Evolutionary conservation across 1,140 invertebrate species (phyloP).

Genomic region (Nasonia vitripennis): DNA sequence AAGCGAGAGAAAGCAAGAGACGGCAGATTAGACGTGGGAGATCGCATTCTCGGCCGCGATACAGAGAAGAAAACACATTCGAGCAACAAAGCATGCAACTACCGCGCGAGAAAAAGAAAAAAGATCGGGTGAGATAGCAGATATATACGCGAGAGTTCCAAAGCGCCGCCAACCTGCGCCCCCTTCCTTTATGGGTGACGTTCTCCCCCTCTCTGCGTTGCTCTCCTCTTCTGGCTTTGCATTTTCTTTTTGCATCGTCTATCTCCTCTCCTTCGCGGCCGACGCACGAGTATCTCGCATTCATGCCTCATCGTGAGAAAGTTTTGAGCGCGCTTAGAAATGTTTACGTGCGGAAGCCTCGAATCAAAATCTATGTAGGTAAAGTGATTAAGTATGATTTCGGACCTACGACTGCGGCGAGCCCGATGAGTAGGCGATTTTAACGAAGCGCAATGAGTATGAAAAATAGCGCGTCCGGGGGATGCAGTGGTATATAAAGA

Average conservation of each 20-base stretch:
- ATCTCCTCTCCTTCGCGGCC: conserved; percentile 24
- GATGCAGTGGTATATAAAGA: neutral
- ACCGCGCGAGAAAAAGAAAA: conserved; percentile 24
- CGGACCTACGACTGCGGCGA: too few relatives aligned
- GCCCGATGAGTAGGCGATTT: too few relatives aligned
- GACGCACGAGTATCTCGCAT: conserved; percentile 24
- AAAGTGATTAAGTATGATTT: too few relatives aligned
- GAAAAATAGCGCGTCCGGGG: conserved; percentile 6
- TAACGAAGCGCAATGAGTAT: neutral
- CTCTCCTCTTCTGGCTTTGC: conserved; percentile 11
- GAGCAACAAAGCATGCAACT: conserved; percentile 47
- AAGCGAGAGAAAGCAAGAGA: neutral
- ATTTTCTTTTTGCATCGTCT: conserved; percentile 47
- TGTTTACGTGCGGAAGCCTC: neutral
- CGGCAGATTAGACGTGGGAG: conserved; percentile 22
- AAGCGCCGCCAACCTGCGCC: conserved; percentile 48
- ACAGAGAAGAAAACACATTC: conserved; percentile 41
- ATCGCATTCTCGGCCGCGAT: conserved; percentile 44
- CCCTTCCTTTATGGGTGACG: conserved; percentile 50
- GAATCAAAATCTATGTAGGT: too few relatives aligned
- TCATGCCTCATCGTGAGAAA: conserved; percentile 44
- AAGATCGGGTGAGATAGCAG: conserved; percentile 50
- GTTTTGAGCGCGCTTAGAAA: neutral
- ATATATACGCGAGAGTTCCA: conserved; percentile 45
- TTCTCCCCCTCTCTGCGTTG: neutral